These are phyloP conservation scores for Gorsachius goisagi DNA, from an alignment of 2,113 vertebrate species.

Conservation along the genomic window DNA sequence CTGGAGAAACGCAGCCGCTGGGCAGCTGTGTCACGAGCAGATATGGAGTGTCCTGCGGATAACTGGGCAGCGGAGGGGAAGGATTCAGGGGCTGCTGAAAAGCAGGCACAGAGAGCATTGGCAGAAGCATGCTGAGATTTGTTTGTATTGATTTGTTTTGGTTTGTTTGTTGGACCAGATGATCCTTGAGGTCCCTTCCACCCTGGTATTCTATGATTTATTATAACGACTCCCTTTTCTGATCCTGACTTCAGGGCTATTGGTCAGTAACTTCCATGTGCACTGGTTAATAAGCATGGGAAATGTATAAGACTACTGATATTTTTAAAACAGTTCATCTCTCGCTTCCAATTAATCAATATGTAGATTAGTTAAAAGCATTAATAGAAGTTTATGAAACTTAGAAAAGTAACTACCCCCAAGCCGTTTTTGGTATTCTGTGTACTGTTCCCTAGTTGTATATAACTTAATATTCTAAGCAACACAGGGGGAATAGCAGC, in stretches of 20 bases:
- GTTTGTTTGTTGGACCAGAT: too few species aligned
- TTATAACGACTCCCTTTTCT: neutral
- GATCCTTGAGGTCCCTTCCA: too few species aligned
- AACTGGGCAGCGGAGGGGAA: neutral
- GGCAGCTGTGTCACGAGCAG: neutral
- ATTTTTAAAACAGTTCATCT: neutral
- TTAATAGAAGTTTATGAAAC: neutral
- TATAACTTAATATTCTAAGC: neutral
- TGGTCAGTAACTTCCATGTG: neutral
- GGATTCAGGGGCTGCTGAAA: neutral
- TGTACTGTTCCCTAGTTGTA: neutral
- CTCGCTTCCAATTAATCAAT: neutral
- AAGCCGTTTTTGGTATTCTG: neutral
- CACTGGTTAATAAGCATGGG: neutral
- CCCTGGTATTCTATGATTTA: too few species aligned
- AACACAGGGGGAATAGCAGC: neutral
- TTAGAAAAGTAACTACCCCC: neutral
- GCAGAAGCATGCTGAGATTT: neutral
- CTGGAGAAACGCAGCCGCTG: neutral
- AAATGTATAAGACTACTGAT: rapidly evolving
- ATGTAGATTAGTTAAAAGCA: neutral
- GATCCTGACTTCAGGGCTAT: neutral
- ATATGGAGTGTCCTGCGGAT: rapidly evolving
- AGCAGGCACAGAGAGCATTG: rapidly evolving
- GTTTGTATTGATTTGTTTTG: neutral